Conservation (phyloP, 92 coral and sea anemone species). For the Phenganax subtilis region DNA sequence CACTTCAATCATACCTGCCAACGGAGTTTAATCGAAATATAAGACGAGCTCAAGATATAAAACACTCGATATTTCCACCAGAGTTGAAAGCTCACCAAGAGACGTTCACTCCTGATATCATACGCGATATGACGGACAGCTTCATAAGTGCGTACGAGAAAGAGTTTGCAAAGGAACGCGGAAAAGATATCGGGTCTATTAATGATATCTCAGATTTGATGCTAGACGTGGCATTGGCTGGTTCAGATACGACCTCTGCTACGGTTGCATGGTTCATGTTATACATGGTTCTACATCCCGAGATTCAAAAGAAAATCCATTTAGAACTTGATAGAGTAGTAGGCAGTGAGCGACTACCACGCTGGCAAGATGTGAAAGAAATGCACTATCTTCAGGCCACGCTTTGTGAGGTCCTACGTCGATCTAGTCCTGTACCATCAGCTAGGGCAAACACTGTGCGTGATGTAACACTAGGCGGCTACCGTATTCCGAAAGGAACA, state of each 20-base stretch:
- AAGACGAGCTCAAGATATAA: constrained; percentile 28
- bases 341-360: constrained; percentile 46
- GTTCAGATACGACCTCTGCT: constrained; percentile 54
- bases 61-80: constrained; percentile 14
- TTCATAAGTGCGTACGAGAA: constrained; percentile 20
- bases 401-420: constrained; percentile 46
- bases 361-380: constrained; percentile 25
- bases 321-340: constrained; percentile 54
- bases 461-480: constrained; percentile 50
- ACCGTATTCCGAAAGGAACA: constrained; percentile 51
- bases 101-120: constrained; percentile 8
- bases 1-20: constrained; percentile 32
- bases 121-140: constrained; percentile 20
- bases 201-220: constrained; percentile 20
- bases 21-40: constrained; percentile 35
- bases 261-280: constrained; percentile 44
- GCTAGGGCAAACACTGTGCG: constrained; percentile 1
- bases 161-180: constrained; percentile 14
- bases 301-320: constrained; percentile 46
- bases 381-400: constrained; percentile 43
- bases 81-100: constrained; percentile 16
- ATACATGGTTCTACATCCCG: constrained; percentile 45
- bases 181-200: constrained; percentile 14
- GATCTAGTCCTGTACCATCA: constrained; percentile 41
- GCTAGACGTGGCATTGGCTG: constrained; percentile 22